phyloP scores from a whole-genome alignment of 2,113 vertebrate species.

The Plecotus auritus region DNA sequence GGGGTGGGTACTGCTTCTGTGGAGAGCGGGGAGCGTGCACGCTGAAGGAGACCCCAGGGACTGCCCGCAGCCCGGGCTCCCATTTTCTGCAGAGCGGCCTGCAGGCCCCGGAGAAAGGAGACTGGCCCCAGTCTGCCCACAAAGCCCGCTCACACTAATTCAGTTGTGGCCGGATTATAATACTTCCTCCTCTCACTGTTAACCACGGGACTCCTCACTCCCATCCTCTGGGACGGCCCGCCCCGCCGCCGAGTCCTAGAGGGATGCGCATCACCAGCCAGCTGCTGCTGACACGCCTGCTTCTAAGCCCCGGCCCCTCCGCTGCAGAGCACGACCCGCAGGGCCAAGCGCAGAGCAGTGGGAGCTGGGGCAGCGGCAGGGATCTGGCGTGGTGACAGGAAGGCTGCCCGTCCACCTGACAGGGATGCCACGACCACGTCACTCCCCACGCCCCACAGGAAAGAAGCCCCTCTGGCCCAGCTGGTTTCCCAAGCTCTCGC shows the following conservation, averaged over 20 bases:
- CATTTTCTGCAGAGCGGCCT: neutral
- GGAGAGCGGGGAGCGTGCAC: neutral
- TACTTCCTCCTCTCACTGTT: neutral
- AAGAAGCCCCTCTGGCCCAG: neutral
- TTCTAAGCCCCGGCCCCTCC: neutral
- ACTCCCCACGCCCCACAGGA: neutral
- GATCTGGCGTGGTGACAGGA: neutral
- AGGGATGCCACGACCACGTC: neutral
- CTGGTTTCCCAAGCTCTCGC: neutral
- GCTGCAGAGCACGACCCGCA: neutral
- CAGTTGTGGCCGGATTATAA: neutral
- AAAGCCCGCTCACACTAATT: neutral
- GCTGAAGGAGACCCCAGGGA: neutral
- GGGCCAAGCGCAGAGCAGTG: neutral
- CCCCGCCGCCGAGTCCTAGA: neutral
- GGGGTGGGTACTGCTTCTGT: neutral
- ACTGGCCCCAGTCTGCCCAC: neutral
- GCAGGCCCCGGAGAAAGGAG: neutral
- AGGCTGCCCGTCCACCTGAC: neutral
- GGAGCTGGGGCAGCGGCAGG: neutral
- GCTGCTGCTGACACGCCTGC: neutral
- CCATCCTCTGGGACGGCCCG: neutral
- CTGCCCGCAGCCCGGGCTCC: neutral
- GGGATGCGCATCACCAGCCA: neutral
- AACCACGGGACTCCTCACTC: neutral